Base-by-base conservation (phyloP, 64 coral and sea anemone species). In the Stichodactyla mertensii region DNA sequence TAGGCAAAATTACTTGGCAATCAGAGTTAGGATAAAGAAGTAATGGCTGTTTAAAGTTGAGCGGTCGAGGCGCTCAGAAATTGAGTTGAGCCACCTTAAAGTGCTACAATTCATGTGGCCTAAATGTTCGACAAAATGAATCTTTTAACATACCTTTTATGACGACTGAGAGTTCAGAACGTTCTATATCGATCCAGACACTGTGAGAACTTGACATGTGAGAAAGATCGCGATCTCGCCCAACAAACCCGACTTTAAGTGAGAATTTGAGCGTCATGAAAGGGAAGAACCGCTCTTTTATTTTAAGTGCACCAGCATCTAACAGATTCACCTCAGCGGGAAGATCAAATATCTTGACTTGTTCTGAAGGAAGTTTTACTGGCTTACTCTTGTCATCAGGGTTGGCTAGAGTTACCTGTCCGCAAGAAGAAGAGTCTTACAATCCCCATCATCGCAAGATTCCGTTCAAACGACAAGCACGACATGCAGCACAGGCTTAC, bases 101-200 rank as follows among this genome's bases (percentile, higher is more conserved):
- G 36, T 45, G 3, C 1, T 45, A 45, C 36, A 45, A 45, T 45
- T 3, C 28, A 31, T 31, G 28, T 31, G 36, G 36, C 36, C 36
- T 45, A 45, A 45, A 45, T 45, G 36, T 45, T 1, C 36, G 3
- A 45, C 36, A 45, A 45, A 45, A 45, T 45, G 36, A 45, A 45
- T 45, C 36, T 45, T 45, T 45, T 45, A 12, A 20, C 89, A 57
- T 66, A 95, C 93, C 90, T 92, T 87, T 92, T 22, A 95, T 95
- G 2, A 89, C 83, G 0, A 89, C 93, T 23, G 55, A 7, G 71
- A 95, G 71, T 15, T 91, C 89, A 26, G 93, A 95, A 2, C 93
- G 90, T 64, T 95, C 80, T 9, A 95, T 90, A 61, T 92, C 87
- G 45, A 95, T 67, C 87, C 78, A 92, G 0, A 89, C 87, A 61